phyloP scores from a whole-genome alignment of 2,113 vertebrate genomes.

The Rhizomys pruinosus region DNA sequence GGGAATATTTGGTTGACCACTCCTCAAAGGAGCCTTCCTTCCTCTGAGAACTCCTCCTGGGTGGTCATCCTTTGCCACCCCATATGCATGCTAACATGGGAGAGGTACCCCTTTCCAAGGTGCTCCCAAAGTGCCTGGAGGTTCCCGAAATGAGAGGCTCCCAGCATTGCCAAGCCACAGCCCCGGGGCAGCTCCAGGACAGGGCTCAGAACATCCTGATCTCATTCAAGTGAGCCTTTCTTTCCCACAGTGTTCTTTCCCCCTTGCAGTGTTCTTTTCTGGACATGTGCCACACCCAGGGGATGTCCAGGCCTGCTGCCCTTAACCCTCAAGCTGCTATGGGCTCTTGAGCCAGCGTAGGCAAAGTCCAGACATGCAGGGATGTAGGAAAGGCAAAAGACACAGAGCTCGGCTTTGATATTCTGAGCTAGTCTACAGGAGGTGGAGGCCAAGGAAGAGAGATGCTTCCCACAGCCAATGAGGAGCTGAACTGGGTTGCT shows the following conservation, averaged over 20 bases:
- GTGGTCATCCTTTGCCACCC: conserved; percentile 69
- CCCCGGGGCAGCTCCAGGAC: conserved; percentile 38
- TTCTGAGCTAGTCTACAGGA: background rate
- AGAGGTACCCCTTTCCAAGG: background rate
- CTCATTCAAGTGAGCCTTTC: conserved; percentile 69
- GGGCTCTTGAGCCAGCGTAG: background rate
- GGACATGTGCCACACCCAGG: conserved; percentile 67
- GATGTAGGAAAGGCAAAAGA: background rate
- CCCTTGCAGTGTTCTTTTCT: conserved; percentile 67
- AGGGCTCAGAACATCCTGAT: conserved; percentile 75
- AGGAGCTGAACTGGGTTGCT: background rate
- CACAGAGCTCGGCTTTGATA: background rate
- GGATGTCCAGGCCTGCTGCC: conserved; percentile 5
- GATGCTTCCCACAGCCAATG: background rate
- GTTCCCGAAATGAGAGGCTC: conserved; percentile 25
- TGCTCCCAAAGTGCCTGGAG: conserved; percentile 31
- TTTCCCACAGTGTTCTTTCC: conserved; percentile 74
- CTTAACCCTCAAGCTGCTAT: conserved; percentile 57
- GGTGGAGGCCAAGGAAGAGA: background rate
- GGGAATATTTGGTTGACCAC: conserved; percentile 75
- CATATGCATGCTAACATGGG: background rate
- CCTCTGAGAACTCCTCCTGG: conserved; percentile 72
- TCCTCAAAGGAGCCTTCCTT: conserved; percentile 78
- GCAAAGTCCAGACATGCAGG: background rate
- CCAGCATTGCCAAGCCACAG: conserved; percentile 35